phyloP scores from a whole-genome alignment of 2,113 vertebrate genomes.

The Mesembrinibis cayennensis region DNA sequence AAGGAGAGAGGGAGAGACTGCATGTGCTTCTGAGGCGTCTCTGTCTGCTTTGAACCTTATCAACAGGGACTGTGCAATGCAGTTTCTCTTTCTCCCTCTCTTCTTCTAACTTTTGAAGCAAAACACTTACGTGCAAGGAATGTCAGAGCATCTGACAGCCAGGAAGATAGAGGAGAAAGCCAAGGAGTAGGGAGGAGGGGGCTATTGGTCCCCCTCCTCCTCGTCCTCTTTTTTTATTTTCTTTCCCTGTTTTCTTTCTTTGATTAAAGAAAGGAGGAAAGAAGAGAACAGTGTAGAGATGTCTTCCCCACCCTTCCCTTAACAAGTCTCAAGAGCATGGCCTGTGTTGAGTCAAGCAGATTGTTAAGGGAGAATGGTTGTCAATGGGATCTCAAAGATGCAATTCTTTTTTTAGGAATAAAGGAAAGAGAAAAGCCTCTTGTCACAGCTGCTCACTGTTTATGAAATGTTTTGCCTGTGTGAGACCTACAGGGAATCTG shows the following conservation, averaged over 20 bases:
- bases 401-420: slow-evolving; percentile 7
- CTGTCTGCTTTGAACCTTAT: slow-evolving; percentile 73
- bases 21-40: slow-evolving; percentile 59
- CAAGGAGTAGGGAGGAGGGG: slow-evolving; percentile 26
- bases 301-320: slow-evolving; percentile 28
- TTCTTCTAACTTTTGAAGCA: slow-evolving; percentile 69
- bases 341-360: slow-evolving; percentile 49
- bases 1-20: slow-evolving; percentile 29
- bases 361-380: slow-evolving; percentile 49
- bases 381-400: slow-evolving; percentile 45
- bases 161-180: slow-evolving; percentile 32
- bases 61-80: slow-evolving; percentile 66
- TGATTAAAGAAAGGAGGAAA: slow-evolving; percentile 52
- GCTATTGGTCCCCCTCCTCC: not conserved
- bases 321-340: slow-evolving; percentile 60
- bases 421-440: slow-evolving; percentile 35
- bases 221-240: not conserved
- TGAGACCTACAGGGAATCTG: slow-evolving; percentile 12
- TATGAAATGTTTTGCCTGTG: slow-evolving; percentile 34
- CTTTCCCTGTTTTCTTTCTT: slow-evolving; percentile 10
- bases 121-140: slow-evolving; percentile 69
- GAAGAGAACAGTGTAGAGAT: slow-evolving; percentile 17
- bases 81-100: slow-evolving; percentile 47
- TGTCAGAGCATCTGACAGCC: slow-evolving; percentile 51
- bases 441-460: not conserved